Evolutionary conservation across 2,888 invertebrate species (phyloP).

Genomic region (Nemoura dubitans): DNA sequence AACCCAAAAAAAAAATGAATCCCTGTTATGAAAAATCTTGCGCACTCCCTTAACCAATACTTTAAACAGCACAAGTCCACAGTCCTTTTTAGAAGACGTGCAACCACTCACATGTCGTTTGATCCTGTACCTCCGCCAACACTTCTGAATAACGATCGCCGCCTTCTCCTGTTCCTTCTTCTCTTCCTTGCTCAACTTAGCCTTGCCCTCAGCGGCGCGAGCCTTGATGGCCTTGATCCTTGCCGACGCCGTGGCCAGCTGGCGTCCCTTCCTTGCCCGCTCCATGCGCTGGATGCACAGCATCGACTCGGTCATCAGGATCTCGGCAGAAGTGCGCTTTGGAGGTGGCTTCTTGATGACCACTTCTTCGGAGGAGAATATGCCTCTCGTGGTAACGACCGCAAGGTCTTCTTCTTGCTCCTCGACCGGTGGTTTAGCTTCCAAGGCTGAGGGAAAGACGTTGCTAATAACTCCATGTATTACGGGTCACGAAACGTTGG

Average conservation of each 20-base stretch:
- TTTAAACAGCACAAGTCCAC: too few relatives aligned
- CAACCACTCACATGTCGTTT: constrained; percentile 36
- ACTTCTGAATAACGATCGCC: constrained; percentile 36
- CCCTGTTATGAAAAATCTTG: too few relatives aligned
- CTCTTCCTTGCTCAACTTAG: constrained; percentile 16
- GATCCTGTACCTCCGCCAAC: constrained; percentile 30
- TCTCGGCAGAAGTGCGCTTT: not conserved
- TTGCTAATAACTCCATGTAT: too few relatives aligned
- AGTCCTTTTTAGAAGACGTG: too few relatives aligned
- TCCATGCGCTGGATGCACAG: constrained; percentile 45
- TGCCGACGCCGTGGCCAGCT: not conserved
- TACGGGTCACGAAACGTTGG: too few relatives aligned
- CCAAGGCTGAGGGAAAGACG: not conserved
- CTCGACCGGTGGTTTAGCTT: not conserved
- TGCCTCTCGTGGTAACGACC: not conserved
- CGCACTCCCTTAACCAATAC: too few relatives aligned
- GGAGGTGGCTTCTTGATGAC: not conserved
- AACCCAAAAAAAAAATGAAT: too few relatives aligned
- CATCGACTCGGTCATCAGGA: not conserved
- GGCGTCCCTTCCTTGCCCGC: constrained; percentile 45
- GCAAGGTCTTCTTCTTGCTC: not conserved
- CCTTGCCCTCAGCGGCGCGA: not conserved
- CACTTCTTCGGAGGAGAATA: not conserved
- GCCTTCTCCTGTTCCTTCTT: constrained; percentile 26
- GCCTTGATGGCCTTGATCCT: constrained; percentile 32